These are phyloP conservation scores for Polypedilum pembai DNA, from an alignment of 1,140 invertebrate species.

Conservation along the genomic window DNA sequence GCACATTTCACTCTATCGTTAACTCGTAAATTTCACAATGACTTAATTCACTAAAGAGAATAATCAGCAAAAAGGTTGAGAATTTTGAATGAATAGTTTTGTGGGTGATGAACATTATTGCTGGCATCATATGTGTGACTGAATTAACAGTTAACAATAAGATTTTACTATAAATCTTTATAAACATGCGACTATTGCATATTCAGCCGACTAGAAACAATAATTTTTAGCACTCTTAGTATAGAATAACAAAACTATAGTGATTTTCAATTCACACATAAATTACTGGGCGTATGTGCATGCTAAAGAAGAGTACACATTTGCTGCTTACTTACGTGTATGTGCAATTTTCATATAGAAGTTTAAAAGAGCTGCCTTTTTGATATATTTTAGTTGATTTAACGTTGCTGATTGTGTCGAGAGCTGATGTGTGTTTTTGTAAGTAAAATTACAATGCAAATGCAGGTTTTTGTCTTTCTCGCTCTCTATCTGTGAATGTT, in stretches of 20 bases:
- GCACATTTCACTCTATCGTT: too few relatives aligned
- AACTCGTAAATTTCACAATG: too few relatives aligned
- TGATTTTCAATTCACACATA: constrained; percentile 25
- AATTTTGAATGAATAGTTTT: constrained; percentile 14
- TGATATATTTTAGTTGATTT: too few relatives aligned
- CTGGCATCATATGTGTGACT: not conserved
- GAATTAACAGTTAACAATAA: constrained; percentile 8
- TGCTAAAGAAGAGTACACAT: not conserved
- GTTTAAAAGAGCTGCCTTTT: too few relatives aligned
- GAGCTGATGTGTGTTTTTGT: too few relatives aligned
- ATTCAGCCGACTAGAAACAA: constrained; percentile 24
- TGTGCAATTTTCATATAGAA: too few relatives aligned
- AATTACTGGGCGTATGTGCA: constrained; percentile 5
- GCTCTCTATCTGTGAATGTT: not conserved
- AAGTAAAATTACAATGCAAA: too few relatives aligned
- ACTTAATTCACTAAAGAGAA: not conserved
- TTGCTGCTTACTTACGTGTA: not conserved
- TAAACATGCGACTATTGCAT: not conserved
- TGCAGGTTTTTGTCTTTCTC: too few relatives aligned
- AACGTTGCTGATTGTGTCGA: too few relatives aligned
- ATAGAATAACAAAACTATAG: constrained; percentile 15
- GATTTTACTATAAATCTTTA: not conserved
- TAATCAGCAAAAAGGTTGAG: not conserved
- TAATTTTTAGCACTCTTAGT: constrained; percentile 22
- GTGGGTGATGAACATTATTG: constrained; percentile 15